A percentile compares a stretch with the other conserved stretches of the same genome.
Conservation (phyloP, 2,797 vertebrate species). For the Percopsis omiscomaycus region DNA sequence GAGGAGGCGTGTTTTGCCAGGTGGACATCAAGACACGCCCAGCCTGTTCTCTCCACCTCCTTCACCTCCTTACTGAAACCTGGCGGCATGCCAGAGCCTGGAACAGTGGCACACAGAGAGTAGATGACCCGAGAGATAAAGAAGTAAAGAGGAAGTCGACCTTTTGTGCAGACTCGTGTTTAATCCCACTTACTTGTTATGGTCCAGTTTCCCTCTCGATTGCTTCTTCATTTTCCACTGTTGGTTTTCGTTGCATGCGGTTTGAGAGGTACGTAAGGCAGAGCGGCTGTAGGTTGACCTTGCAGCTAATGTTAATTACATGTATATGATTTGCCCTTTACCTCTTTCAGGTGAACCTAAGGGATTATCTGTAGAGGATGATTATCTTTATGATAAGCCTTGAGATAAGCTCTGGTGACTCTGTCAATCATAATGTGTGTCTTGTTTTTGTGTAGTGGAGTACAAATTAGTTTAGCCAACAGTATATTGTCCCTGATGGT, state of each 20-base stretch:
- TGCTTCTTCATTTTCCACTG: conserved; percentile 6
- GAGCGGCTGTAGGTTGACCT: neutral
- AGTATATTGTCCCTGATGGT: neutral
- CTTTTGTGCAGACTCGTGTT: conserved; percentile 30
- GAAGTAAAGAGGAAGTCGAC: conserved; percentile 55
- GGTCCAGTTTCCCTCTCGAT: neutral
- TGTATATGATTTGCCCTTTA: conserved; percentile 19
- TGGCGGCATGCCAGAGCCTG: conserved; percentile 44
- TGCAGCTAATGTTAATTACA: conserved; percentile 3
- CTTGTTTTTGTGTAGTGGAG: neutral
- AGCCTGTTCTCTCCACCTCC: conserved; percentile 35
- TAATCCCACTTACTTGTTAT: neutral
- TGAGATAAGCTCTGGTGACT: conserved; percentile 29
- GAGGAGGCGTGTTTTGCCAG: conserved; percentile 29
- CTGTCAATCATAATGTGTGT: conserved; percentile 12
- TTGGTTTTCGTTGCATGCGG: too few species aligned
- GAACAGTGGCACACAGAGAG: conserved; percentile 52
- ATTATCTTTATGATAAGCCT: conserved; percentile 38
- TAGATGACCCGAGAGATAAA: conserved; percentile 56
- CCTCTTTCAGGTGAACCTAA: conserved; percentile 18
- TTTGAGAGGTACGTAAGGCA: neutral
- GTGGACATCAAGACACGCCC: conserved; percentile 54
- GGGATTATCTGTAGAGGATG: conserved; percentile 26
- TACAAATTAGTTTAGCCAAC: too few species aligned
- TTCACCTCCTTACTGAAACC: conserved; percentile 54